Base-by-base conservation (phyloP, 2,888 invertebrate genomes). In the Taphrorychus bicolor region DNA sequence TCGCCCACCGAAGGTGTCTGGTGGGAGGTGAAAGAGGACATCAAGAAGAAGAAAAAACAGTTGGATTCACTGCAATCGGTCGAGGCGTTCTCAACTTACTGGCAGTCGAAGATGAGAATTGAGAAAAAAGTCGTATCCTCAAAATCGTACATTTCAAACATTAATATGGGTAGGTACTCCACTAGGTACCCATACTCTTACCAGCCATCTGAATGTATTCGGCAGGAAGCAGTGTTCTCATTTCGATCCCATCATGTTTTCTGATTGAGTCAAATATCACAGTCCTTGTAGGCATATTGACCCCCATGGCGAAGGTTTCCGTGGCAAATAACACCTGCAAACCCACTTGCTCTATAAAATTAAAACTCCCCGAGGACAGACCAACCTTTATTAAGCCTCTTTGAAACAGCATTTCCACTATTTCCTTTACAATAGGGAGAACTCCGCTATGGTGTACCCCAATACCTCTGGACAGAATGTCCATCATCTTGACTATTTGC, bases 121-220 rank as follows among this genome's bases (percentile, higher is more conserved):
- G n/a, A n/a, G n/a, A n/a, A n/a, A n/a, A n/a, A n/a, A n/a, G n/a
- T n/a, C n/a, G n/a, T n/a, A n/a, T n/a, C n/a, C n/a, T n/a, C n/a
- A n/a, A n/a, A n/a, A n/a, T n/a, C n/a, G n/a, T n/a, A n/a, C n/a
- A n/a, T n/a, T n/a, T n/a, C n/a, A n/a, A n/a, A n/a, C n/a, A n/a
- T n/a, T n/a, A n/a, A n/a, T n/a, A n/a, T n/a, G n/a, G n/a, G n/a
- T n/a, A n/a, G n/a, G n/a, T n/a, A n/a, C n/a, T n/a, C n/a, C n/a
- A n/a, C n/a, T n/a, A n/a, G n/a, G n/a, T n/a, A n/a, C n/a, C n/a
- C n/a, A n/a, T n/a, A n/a, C 2, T 17, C 14, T 45, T 61, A 0
- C 98, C 98, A 3, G 98, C 98, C 98, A 98, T 98, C 85, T 98
- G 98, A 72, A 96, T 97, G 79, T 98, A 98, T 82, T 98, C 98